Evolutionary conservation across 2,113 vertebrate species (phyloP), one percentile per base, ranked within the genome.

Genomic region (Coreoperca whiteheadi): DNA sequence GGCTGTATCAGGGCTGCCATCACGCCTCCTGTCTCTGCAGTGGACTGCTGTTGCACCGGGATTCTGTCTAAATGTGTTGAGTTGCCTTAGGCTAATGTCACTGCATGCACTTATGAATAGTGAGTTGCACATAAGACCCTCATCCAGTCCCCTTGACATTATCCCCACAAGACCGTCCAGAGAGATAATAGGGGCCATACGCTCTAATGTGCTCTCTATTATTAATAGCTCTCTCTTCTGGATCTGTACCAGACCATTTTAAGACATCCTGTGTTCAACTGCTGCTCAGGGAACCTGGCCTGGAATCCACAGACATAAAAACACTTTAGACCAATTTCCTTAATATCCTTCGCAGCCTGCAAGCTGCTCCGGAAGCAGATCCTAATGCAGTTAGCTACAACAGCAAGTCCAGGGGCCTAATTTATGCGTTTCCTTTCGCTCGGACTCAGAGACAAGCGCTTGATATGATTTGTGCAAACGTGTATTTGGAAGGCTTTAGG

Each of bases 141-240:
- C 61, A 82, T 84, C 66, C 43, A 66, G 67, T 76, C 77, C 57
- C 68, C 63, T 57, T 85, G 85, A 87, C 68, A 80, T 86, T 84
- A 87, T 87, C 79, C 68, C 75, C 75, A 77, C 46, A 46, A 75
- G 84, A 88, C 81, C 80, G 75, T 81, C 85, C 72, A 46, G 37
- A 87, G 79, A 80, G 85, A 87, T 90, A 90, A 90, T 87, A 75
- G 82, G 69, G 74, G 81, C 78, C 79, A 79, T 50, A 75, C 53
- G 56, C 84, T 85, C 57, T 48, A 80, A 82, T 71, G 72, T 72
- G 79, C 57, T 77, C 79, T 84, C 28, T 51, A 79, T 87, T 86
- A 87, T 89, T 87, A 87, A 87, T 85, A 69, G 82, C 72, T 50
- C 23, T 78, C 61, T 74, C 64, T 67, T 18, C 69, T 85, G 76